Evolutionary conservation across 35 echinoderm and acorn worm species (phyloP).

Genomic region (Strongylocentrotus purpuratus): DNA sequence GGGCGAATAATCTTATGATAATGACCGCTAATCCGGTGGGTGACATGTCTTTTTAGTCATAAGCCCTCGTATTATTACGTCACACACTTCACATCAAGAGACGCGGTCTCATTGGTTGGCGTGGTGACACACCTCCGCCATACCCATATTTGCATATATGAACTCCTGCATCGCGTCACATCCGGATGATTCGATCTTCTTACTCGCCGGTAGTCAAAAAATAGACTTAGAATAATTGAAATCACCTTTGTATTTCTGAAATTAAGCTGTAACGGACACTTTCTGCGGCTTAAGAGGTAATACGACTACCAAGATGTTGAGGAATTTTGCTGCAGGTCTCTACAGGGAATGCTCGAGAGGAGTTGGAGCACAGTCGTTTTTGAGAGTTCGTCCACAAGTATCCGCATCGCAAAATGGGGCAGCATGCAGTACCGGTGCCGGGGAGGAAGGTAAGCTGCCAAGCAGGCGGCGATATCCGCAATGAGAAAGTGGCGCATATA

Average conservation of each 20-base stretch:
- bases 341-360: slow-evolving; percentile 28
- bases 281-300: background rate
- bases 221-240: background rate
- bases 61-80: background rate
- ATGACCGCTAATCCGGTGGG: no score
- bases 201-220: background rate
- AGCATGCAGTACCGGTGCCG: background rate
- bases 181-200: background rate
- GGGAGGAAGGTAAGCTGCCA: background rate
- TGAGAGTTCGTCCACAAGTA: slow-evolving; percentile 12
- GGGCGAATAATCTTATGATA: no score
- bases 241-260: background rate
- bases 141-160: slow-evolving; percentile 34
- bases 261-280: background rate
- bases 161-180: background rate
- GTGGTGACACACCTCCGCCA: slow-evolving; percentile 36
- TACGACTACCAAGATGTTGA: background rate
- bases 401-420: background rate
- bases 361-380: slow-evolving; percentile 12
- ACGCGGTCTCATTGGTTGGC: background rate
- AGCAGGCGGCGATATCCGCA: background rate
- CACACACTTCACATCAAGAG: background rate
- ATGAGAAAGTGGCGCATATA: background rate
- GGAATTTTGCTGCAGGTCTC: slow-evolving; percentile 16
- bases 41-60: background rate